Base-by-base conservation (phyloP, 2,888 invertebrate species). In the Spodoptera littoralis region DNA sequence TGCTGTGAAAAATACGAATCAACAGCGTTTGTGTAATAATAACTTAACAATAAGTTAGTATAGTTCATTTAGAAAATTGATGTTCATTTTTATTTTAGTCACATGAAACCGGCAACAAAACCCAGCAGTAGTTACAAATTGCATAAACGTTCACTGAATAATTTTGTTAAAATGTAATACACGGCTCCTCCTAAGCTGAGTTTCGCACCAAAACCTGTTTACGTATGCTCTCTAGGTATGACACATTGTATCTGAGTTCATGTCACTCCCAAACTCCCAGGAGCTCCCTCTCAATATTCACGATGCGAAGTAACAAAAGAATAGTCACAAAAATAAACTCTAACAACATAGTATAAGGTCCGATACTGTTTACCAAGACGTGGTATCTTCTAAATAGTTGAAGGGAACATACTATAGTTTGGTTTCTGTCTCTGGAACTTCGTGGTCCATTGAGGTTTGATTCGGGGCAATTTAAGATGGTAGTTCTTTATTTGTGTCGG, bases 241-340 rank as follows among this genome's bases (percentile, higher is more conserved):
- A 87, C 84, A 87, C 84, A 85, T 83, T 84, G 77, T 78, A 80
- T 75, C 73, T 70, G 61, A 73, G 78, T 73, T 54, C 74, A 79
- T 78, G 82, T 85, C 84, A 84, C 86, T 84, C 80, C 76, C 80
- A 68, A 86, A 87, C 83, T 87, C 87, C 83, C 85, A 67, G 65
- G 86, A 84, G 84, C 71, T 63, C 67, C 55, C 79, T 68, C 86
- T 90, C 88, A 87, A 89, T 88, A 90, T 90, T 88, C 90, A 88
- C 76, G 79, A 81, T 79, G 65, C 69, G 78, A 70, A 70, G 77
- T 73, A 73, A 79, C 81, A 82, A 83, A 82, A 78, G 76, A 80
- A 41, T 2, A 2, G 18, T 41, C 6, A 41, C 55, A 52, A 27
- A 76, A 67, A 24, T 42, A 48, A 46, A 76, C 69, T 60, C 60